Percentiles rank a stretch among this genome's conserved stretches.
These are phyloP conservation scores for Nudaria mundana DNA, from an alignment of 2,888 invertebrate species.

Conservation along the genomic window DNA sequence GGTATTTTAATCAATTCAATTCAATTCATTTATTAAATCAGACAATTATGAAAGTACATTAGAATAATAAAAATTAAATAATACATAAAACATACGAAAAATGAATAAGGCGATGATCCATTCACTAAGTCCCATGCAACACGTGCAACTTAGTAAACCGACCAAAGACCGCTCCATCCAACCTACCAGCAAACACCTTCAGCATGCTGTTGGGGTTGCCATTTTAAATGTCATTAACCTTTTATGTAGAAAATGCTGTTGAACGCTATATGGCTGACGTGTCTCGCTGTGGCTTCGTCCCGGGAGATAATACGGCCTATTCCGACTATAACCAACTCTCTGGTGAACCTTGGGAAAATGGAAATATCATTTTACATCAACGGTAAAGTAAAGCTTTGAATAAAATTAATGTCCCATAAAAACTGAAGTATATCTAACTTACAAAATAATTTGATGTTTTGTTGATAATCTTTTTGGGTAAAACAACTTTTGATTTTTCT, in stretches of 20 bases:
- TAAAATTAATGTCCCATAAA: constrained; percentile 9
- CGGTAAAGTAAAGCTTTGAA: constrained; percentile 48
- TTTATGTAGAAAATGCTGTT: constrained; percentile 39
- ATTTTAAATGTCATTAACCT: no score
- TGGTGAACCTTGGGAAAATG: constrained; percentile 72
- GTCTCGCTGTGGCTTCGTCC: constrained; percentile 29
- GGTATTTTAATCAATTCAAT: no score
- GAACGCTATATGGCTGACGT: constrained; percentile 29
- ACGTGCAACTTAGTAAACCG: no score
- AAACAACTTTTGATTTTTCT: background rate
- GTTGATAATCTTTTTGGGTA: background rate
- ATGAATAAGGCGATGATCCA: no score
- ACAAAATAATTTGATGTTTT: constrained; percentile 4
- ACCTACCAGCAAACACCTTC: no score
- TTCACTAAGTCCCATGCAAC: no score
- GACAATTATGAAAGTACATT: no score
- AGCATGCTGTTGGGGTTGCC: no score
- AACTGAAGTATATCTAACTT: constrained; percentile 4
- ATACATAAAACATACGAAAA: no score
- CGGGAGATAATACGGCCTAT: constrained; percentile 45
- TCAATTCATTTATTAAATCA: no score
- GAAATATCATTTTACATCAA: constrained; percentile 65
- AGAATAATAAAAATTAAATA: no score
- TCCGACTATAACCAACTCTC: constrained; percentile 60
- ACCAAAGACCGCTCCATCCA: no score